phyloP scores from a whole-genome alignment of 2,797 vertebrate species.

The Sebastes oblongus region DNA sequence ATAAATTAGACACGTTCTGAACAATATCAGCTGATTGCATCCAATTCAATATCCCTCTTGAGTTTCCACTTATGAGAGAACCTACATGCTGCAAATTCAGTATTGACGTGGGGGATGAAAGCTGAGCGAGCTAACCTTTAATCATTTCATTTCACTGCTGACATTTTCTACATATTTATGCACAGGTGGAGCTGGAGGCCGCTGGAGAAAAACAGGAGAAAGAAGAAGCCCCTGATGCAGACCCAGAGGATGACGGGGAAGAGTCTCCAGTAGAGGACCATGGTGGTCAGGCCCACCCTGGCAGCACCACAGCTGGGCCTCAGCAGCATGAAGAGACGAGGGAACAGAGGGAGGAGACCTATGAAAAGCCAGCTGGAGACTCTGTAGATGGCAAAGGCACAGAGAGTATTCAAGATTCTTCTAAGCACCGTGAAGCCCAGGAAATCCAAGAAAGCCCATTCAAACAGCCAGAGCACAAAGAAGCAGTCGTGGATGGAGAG shows the following conservation, averaged over 20 bases:
- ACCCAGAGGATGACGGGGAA: constrained; percentile 26
- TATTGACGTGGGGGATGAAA: neutral
- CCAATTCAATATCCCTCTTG: neutral
- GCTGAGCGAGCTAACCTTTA: neutral
- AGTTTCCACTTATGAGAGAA: neutral
- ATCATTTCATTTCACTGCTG: constrained; percentile 17
- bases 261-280: constrained; percentile 21
- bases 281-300: constrained; percentile 29
- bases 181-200: constrained; percentile 70
- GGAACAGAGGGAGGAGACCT: constrained; percentile 36
- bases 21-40: neutral
- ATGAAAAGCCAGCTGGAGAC: constrained; percentile 39
- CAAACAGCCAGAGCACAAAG: constrained; percentile 44
- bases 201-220: constrained; percentile 2
- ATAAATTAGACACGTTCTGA: neutral
- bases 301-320: neutral
- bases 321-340: constrained; percentile 30
- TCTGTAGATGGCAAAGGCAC: constrained; percentile 40
- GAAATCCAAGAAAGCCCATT: constrained; percentile 43
- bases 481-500: constrained; percentile 38
- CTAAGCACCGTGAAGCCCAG: constrained; percentile 23
- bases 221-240: constrained; percentile 8
- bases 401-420: constrained; percentile 34
- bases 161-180: constrained; percentile 14
- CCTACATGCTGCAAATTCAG: neutral